phyloP scores from a whole-genome alignment of 2,113 vertebrate genomes.

The Psittacus erithacus region DNA sequence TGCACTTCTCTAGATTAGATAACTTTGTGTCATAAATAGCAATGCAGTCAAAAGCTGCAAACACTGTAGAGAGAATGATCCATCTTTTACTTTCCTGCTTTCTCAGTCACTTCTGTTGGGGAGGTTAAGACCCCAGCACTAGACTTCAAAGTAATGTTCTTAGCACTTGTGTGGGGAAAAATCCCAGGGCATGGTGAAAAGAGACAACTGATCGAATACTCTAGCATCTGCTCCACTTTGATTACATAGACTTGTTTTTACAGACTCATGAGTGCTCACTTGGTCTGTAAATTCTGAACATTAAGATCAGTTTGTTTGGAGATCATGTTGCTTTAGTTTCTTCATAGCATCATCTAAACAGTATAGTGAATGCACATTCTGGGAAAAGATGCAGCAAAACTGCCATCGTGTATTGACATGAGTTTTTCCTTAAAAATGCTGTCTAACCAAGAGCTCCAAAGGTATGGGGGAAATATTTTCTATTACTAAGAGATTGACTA shows the following conservation, averaged over 20 bases:
- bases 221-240: neutral
- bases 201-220: neutral
- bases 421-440: neutral
- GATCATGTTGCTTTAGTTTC: neutral
- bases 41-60: neutral
- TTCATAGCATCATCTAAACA: neutral
- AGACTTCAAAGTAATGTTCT: neutral
- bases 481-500: neutral
- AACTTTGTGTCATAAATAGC: neutral
- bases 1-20: neutral
- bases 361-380: neutral
- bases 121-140: neutral
- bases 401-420: neutral
- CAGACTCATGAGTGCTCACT: neutral
- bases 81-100: neutral
- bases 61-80: neutral
- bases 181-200: neutral
- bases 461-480: neutral
- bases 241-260: neutral
- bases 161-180: neutral
- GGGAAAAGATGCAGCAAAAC: neutral
- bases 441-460: neutral
- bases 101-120: neutral
- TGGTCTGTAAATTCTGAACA: neutral
- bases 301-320: neutral